A percentile compares a stretch with the other conserved stretches of the same genome.
Evolutionary conservation across 2,888 invertebrate genomes (phyloP).

Genomic region (Antheraea yamamai): DNA sequence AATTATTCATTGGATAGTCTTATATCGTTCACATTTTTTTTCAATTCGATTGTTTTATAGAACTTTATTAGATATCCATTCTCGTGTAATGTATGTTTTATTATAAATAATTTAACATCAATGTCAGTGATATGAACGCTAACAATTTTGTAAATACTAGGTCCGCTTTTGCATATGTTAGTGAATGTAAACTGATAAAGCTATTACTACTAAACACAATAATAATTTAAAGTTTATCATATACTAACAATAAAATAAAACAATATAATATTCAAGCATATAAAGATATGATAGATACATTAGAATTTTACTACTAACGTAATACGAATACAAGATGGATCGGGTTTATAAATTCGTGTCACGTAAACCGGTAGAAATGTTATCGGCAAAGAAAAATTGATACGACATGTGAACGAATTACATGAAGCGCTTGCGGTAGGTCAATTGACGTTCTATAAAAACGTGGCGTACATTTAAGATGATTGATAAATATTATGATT

Average conservation of each 20-base stretch:
- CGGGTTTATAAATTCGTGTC: conserved; percentile 77
- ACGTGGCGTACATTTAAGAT: not conserved
- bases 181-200: not conserved
- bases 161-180: not conserved
- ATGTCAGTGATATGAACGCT: not conserved
- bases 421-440: conserved; percentile 59
- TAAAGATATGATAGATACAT: conserved; percentile 70
- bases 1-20: not conserved
- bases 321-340: conserved; percentile 79
- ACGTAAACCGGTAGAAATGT: conserved; percentile 78
- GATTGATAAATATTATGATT: not conserved
- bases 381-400: conserved; percentile 75
- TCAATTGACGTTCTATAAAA: conserved; percentile 37
- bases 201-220: too few species aligned
- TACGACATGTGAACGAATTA: conserved; percentile 63
- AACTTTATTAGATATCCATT: not conserved
- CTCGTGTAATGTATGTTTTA: not conserved
- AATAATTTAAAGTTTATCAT: not conserved
- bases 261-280: not conserved
- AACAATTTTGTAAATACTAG: not conserved
- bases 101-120: not conserved
- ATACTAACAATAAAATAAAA: not conserved
- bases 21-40: not conserved
- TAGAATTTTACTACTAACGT: conserved; percentile 71
- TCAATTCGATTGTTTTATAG: not conserved